A percentile compares a stretch with the other conserved stretches of the same genome.
Conservation (phyloP, 2,888 invertebrate species). For the Oxycera nigricornis region DNA sequence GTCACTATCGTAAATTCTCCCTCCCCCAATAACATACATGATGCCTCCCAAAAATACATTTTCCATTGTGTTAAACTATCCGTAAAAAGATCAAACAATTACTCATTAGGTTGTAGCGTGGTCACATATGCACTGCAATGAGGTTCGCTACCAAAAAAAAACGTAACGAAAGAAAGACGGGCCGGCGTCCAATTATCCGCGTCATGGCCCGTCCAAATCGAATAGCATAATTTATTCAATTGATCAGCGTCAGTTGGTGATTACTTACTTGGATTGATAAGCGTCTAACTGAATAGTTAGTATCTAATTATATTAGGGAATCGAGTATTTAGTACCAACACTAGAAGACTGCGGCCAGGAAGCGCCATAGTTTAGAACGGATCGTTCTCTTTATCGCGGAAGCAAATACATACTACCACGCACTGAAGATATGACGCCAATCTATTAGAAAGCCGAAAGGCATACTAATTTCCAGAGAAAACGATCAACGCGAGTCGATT, state of each 20-base stretch:
- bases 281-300: slow-evolving; percentile 30
- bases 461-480: neutral
- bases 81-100: slow-evolving; percentile 34
- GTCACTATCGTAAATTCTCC: neutral
- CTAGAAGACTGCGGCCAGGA: neutral
- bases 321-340: neutral
- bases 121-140: neutral
- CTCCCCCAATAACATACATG: neutral
- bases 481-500: neutral
- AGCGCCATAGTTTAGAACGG: neutral
- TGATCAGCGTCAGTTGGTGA: slow-evolving; percentile 17
- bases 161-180: neutral
- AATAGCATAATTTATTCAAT: slow-evolving; percentile 36
- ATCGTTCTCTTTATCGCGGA: neutral
- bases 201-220: slow-evolving; percentile 12
- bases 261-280: slow-evolving; percentile 24
- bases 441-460: neutral
- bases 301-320: slow-evolving; percentile 13
- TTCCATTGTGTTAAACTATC: slow-evolving; percentile 29
- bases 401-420: neutral
- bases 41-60: neutral
- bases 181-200: neutral
- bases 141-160: neutral
- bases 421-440: neutral
- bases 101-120: slow-evolving; percentile 5